Percentiles rank a stretch among this genome's conserved stretches.
These are phyloP conservation scores for Orientallactaga sibirica DNA, from an alignment of 2,797 vertebrate species.

Conservation along the genomic window DNA sequence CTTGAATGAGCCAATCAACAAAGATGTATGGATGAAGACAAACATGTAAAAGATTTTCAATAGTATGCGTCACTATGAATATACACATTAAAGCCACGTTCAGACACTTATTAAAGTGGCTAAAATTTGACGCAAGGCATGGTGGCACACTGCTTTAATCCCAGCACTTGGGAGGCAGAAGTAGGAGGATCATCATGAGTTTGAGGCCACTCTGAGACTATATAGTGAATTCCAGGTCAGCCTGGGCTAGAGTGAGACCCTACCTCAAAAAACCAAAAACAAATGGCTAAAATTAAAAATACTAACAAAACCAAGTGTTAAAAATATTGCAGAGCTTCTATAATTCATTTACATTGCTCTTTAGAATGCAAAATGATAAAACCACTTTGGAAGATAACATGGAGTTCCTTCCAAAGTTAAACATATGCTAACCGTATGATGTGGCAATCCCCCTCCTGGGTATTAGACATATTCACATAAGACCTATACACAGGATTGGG, in stretches of 20 bases:
- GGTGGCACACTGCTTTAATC: no score
- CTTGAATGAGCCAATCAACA: conserved; percentile 48
- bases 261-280: no score
- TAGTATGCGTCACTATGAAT: not conserved
- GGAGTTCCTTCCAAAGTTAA: conserved; percentile 53
- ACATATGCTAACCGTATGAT: conserved; percentile 56
- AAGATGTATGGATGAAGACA: conserved; percentile 34
- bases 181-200: no score
- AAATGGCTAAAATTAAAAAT: not conserved
- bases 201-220: no score
- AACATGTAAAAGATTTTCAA: conserved; percentile 37
- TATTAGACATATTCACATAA: conserved; percentile 57
- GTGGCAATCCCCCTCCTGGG: conserved; percentile 2
- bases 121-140: not conserved
- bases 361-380: conserved; percentile 39
- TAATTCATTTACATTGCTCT: conserved; percentile 32
- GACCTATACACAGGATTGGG: not conserved
- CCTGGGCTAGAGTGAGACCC: no score
- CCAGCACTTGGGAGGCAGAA: no score
- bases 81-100: conserved; percentile 29
- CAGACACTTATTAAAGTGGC: conserved; percentile 5
- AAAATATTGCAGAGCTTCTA: not conserved
- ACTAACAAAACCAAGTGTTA: conserved; percentile 46
- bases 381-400: conserved; percentile 48
- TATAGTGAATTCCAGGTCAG: no score